Base-by-base conservation (phyloP, 2,797 vertebrate genomes). In the Scolopax bukidnonensis region DNA sequence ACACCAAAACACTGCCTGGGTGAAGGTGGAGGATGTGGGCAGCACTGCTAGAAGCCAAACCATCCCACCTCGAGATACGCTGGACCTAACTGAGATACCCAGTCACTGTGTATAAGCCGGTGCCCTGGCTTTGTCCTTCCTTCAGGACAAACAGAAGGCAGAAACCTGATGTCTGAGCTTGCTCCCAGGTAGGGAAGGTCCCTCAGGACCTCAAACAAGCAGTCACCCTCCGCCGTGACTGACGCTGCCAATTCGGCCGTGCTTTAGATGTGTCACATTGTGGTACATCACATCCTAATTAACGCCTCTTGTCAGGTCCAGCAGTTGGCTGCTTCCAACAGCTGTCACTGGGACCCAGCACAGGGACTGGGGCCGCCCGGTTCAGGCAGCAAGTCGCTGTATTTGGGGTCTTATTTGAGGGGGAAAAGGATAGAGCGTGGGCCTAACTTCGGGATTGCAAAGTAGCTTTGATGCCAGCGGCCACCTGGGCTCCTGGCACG, bases 261-360 rank as follows among this genome's bases (percentile, higher is more conserved):
- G 95, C 97, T 90, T 97, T 15, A 48, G 63, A 65, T 25, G 95
- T 98, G 97, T 97, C 98, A 96, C 70, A 94, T 92, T 85, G 9
- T 7, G 63, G 95, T 79, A 92, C 96, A 97, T 98, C 98, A 97
- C 96, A 83, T 95, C 96, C 97, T 93, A 97, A 98, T 98, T 98
- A 98, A 98, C 97, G 85, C 53, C 4, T 97, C 98, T 95, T 97
- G 98, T 97, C 98, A 97, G 97, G 97, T 91, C 96, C 96, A 36
- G 97, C 36, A 32, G 95, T 70, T 91, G 95, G 94, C 94, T 94
- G 94, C 87, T 97, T 80, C 93, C 78, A 93, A 96, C 97, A 98
- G 97, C 98, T 98, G 98, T 88, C 96, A 33, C 96, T 83, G 97
- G 97, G 97, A 96, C 95, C 82, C 95, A 63, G 87, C 13, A 0